phyloP scores from a whole-genome alignment of 2,797 vertebrate species.

The Pitangus sulphuratus region DNA sequence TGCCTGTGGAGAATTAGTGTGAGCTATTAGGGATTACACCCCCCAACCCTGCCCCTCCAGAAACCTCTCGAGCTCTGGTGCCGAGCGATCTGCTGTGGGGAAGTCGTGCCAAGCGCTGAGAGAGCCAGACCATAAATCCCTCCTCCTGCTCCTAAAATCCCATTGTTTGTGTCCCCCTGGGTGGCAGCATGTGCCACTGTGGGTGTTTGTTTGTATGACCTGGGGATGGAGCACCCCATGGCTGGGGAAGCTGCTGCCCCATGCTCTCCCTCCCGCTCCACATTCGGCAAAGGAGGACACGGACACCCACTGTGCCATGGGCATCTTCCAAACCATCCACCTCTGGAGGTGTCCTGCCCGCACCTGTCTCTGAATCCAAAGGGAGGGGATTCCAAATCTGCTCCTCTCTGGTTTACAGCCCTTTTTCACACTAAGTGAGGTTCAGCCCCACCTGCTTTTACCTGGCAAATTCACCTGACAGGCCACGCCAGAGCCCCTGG shows the following conservation, averaged over 20 bases:
- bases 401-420: background rate
- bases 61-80: background rate
- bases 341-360: rapidly evolving
- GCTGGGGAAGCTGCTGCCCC: no score
- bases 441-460: background rate
- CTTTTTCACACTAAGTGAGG: rapidly evolving
- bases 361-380: rapidly evolving
- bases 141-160: background rate
- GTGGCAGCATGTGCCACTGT: rapidly evolving
- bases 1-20: background rate
- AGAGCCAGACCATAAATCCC: background rate
- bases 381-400: rapidly evolving
- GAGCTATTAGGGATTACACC: background rate
- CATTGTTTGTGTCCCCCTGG: background rate
- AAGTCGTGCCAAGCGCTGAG: background rate
- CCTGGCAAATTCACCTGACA: background rate
- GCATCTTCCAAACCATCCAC: rapidly evolving
- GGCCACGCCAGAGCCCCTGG: background rate
- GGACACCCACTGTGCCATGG: rapidly evolving
- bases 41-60: background rate
- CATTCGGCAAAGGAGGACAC: rapidly evolving
- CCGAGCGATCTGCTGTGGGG: background rate
- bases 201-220: background rate
- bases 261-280: background rate
- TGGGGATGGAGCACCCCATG: rapidly evolving